Evolutionary conservation across 2,888 invertebrate species (phyloP).

Genomic region (Hemicrepidius hirtus): DNA sequence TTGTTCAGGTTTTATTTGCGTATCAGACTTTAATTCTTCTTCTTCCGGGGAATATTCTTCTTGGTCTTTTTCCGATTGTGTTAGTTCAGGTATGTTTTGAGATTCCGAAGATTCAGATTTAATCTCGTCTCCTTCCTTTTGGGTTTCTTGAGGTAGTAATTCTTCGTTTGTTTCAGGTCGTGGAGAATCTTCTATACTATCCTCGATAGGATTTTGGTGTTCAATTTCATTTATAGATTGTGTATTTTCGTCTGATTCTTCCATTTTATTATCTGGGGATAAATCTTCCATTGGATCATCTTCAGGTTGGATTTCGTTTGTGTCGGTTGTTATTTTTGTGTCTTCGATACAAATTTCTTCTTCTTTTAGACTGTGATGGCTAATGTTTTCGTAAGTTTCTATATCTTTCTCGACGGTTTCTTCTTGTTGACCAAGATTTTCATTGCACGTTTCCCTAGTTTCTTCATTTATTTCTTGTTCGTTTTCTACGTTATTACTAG

Average conservation of each 20-base stretch:
- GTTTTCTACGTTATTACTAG: neutral
- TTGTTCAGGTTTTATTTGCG: conserved; percentile 45
- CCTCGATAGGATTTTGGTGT: too few relatives aligned
- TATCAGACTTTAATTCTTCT: conserved; percentile 56
- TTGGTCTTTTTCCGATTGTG: neutral
- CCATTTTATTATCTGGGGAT: neutral
- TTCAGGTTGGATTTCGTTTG: neutral
- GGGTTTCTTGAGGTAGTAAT: neutral
- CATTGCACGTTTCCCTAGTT: conserved; percentile 1
- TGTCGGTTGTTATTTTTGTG: neutral
- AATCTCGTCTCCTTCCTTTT: neutral
- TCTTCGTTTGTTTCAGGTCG: neutral
- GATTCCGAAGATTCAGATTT: neutral
- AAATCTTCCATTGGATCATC: neutral
- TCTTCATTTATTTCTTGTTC: neutral
- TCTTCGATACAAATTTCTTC: conserved; percentile 7
- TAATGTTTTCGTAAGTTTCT: neutral
- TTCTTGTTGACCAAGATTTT: neutral
- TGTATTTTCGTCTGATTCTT: conserved; percentile 3
- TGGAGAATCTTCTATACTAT: neutral
- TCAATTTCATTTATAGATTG: neutral
- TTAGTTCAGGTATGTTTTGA: neutral
- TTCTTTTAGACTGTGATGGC: neutral
- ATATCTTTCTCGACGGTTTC: neutral
- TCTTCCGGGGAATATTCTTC: neutral